Percentiles rank a stretch among this genome's conserved stretches.
These are phyloP conservation scores for Stegastes partitus DNA, from an alignment of 2,113 vertebrate species.

Conservation along the genomic window DNA sequence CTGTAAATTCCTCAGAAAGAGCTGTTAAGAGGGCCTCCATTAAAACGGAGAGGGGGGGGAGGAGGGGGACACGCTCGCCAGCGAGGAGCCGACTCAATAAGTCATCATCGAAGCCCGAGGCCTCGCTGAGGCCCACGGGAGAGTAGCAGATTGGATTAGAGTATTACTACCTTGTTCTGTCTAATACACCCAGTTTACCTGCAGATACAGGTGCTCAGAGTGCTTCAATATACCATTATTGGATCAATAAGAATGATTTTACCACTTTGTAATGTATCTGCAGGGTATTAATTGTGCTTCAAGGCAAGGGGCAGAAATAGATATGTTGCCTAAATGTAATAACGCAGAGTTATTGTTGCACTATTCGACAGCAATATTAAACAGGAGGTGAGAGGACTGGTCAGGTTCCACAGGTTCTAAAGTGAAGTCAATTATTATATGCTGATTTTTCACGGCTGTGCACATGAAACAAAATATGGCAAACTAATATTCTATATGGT, in stretches of 20 bases:
- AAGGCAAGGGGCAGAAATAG: neutral
- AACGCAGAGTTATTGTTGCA: neutral
- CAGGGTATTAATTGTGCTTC: slow-evolving; percentile 11
- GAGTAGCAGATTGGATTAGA: slow-evolving; percentile 43
- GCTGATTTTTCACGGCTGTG: too few relatives aligned
- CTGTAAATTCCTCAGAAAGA: slow-evolving; percentile 83
- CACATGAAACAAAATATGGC: too few relatives aligned
- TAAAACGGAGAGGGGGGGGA: slow-evolving; percentile 57
- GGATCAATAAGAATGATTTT: slow-evolving; percentile 23
- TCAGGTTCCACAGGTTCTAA: neutral
- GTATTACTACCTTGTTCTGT: neutral
- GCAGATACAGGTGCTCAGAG: slow-evolving; percentile 29
- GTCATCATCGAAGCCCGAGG: slow-evolving; percentile 66
- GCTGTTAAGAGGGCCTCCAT: slow-evolving; percentile 77
- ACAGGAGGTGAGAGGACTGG: neutral
- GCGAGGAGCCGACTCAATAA: slow-evolving; percentile 78
- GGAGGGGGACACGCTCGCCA: slow-evolving; percentile 61
- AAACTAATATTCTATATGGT: neutral
- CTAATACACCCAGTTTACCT: slow-evolving; percentile 34
- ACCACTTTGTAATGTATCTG: slow-evolving; percentile 11
- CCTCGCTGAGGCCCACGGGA: slow-evolving; percentile 44
- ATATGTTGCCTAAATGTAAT: neutral
- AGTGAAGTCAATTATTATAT: too few relatives aligned
- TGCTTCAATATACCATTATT: neutral
- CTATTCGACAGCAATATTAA: neutral